Conservation (phyloP, 2,888 invertebrate genomes). For the Sphecodes monilicornis region DNA sequence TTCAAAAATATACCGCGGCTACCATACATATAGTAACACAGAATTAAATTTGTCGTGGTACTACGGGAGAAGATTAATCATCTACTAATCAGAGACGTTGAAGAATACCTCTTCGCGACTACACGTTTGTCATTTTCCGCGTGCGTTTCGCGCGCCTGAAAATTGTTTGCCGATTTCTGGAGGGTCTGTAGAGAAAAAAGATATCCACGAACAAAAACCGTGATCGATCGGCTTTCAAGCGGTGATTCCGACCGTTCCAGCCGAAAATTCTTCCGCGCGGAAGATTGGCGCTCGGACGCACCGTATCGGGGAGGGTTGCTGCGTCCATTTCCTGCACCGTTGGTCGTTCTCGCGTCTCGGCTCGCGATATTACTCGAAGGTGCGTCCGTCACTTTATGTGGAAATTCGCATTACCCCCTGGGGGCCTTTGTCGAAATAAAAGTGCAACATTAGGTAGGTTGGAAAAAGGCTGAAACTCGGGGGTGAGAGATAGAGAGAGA, state of each 20-base stretch:
- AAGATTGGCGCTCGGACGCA: not conserved
- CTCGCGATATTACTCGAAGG: constrained; percentile 65
- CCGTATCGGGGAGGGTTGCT: constrained; percentile 15
- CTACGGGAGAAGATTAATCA: not conserved
- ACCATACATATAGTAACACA: no score
- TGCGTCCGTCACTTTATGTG: constrained; percentile 71
- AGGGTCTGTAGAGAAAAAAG: not conserved
- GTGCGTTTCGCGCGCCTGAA: not conserved
- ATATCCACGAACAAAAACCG: constrained; percentile 3
- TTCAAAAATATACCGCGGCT: not conserved
- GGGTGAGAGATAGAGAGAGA: not conserved
- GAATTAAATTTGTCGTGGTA: not conserved
- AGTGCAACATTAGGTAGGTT: constrained; percentile 66
- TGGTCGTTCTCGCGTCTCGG: constrained; percentile 40
- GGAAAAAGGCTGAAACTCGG: constrained; percentile 41
- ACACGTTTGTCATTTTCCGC: not conserved
- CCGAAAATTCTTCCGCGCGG: constrained; percentile 17
- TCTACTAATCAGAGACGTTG: not conserved
- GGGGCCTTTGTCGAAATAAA: constrained; percentile 74
- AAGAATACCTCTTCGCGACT: not conserved
- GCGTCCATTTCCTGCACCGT: constrained; percentile 56
- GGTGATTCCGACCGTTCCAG: constrained; percentile 22
- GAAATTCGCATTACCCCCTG: constrained; percentile 73
- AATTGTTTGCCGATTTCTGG: not conserved
- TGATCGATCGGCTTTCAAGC: constrained; percentile 20